Evolutionary conservation across 2,888 invertebrate genomes (phyloP), one percentile per base, ranked within the genome.

Genomic region (Protophormia terraenovae): DNA sequence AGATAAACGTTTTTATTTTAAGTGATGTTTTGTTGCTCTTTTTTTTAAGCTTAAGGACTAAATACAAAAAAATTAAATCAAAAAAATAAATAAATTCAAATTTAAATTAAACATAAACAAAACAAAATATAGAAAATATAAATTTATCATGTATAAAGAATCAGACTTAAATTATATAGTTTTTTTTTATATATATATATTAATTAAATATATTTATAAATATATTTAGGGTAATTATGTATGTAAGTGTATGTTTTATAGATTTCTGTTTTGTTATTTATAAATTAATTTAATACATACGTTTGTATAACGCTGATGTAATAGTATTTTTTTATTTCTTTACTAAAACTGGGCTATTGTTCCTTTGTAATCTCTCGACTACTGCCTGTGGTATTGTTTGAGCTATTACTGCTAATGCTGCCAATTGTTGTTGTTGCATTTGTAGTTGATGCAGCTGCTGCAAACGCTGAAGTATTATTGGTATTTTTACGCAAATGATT

Each of bases 401-500:
- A 47, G 53, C 41, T 67, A 60, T 12, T 38, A 10, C 55, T 60
- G 72, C 66, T 60, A 67, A 58, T 35, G 12, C 27, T 72, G 22
- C 16, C 45, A 22, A 29, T 29, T 64, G 41, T 22, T 66, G 60
- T 77, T 10, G 69, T 41, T 16, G 41, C 32, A 35, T 16, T n/a
- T 7, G 29, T 16, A 10, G 53, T 41, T 16, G n/a, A 10, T 38
- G 84, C 22, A 35, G 64, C 24, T 38, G 45, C 8, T 22, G 47
- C 7, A 12, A 14, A 10, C 38, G 86, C 75, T 82, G 69, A 10
- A 47, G 87, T 80, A 78, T 87, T 86, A 24, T 88, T 87, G 27
- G 90, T 92, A 38, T 91, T 92, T 81, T 92, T 92, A 53, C 92
- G 91, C 89, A 92, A 89, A 87, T 92, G 92, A 88, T 92, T 92